These are phyloP conservation scores for Macrobrachium nipponense DNA, from an alignment of 1,140 invertebrate genomes.

Conservation along the genomic window DNA sequence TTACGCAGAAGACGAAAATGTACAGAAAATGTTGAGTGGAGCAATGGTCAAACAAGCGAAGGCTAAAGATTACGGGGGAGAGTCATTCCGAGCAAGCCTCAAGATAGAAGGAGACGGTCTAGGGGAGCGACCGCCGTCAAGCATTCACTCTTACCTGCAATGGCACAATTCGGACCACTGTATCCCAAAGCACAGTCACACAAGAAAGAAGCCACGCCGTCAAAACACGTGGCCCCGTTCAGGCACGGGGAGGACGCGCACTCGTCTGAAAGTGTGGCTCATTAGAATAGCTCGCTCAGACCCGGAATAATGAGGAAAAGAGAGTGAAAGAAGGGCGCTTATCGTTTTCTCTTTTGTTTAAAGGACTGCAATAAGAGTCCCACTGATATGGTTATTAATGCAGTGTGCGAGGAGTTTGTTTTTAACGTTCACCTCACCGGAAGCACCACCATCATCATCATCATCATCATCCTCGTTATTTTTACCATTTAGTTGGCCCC, in stretches of 20 bases:
- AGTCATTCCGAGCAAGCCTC: neutral
- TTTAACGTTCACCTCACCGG: no score
- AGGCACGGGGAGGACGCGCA: constrained; percentile 61
- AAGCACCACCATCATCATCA: no score
- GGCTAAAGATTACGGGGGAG: neutral
- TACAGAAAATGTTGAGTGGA: no score
- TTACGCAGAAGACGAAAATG: no score
- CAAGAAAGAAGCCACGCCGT: constrained; percentile 67
- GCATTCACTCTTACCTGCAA: constrained; percentile 65
- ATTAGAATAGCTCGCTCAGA: constrained; percentile 1
- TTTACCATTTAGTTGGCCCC: no score
- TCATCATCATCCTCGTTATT: no score
- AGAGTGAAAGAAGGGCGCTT: neutral
- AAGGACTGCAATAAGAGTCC: constrained; percentile 65
- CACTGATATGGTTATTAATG: neutral
- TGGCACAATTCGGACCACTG: constrained; percentile 63
- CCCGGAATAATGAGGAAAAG: no score
- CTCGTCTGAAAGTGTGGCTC: constrained; percentile 62
- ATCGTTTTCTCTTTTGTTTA: constrained; percentile 75
- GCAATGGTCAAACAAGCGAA: no score
- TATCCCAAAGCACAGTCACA: constrained; percentile 64
- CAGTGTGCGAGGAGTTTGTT: no score
- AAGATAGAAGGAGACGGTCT: no score
- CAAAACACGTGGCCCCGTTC: constrained; percentile 68
- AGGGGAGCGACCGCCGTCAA: neutral